A percentile compares a stretch with the other conserved stretches of the same genome.
These are phyloP conservation scores for Muricea muricata DNA, from an alignment of 92 coral and sea anemone genomes.

Conservation along the genomic window DNA sequence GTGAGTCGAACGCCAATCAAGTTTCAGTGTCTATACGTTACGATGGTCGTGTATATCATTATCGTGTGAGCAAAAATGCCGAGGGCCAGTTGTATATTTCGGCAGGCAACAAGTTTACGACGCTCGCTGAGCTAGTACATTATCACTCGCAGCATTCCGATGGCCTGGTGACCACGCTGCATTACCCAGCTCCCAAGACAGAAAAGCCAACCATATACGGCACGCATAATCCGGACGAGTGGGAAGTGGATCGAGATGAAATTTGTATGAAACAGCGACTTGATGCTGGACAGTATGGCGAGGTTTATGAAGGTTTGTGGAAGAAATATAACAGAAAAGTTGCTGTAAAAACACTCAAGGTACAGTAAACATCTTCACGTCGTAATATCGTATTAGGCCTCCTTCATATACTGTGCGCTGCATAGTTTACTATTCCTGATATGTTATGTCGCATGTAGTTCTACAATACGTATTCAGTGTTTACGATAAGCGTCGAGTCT, in stretches of 20 bases:
- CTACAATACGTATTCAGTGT: too few species aligned
- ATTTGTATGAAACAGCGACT: conserved; percentile 95
- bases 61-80: conserved; percentile 82
- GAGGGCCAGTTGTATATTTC: conserved; percentile 89
- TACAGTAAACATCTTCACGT: too few species aligned
- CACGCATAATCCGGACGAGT: conserved; percentile 93
- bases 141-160: conserved; percentile 97
- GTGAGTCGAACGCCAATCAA: conserved; percentile 97
- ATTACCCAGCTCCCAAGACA: conserved; percentile 95
- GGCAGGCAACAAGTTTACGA: conserved; percentile 80
- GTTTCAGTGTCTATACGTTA: conserved; percentile 91
- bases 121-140: conserved; percentile 95
- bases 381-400: too few species aligned
- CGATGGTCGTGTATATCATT: conserved; percentile 97
- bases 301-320: conserved; percentile 98
- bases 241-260: conserved; percentile 96
- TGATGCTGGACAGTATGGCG: conserved; percentile 98
- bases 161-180: conserved; percentile 95
- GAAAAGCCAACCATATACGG: conserved; percentile 94
- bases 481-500: too few species aligned
- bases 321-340: conserved; percentile 84
- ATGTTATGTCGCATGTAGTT: too few species aligned
- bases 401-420: too few species aligned
- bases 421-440: too few species aligned
- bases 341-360: conserved; percentile 97